Base-by-base conservation (phyloP, 2,888 invertebrate species). In the Caenorhabditis sp. region DNA sequence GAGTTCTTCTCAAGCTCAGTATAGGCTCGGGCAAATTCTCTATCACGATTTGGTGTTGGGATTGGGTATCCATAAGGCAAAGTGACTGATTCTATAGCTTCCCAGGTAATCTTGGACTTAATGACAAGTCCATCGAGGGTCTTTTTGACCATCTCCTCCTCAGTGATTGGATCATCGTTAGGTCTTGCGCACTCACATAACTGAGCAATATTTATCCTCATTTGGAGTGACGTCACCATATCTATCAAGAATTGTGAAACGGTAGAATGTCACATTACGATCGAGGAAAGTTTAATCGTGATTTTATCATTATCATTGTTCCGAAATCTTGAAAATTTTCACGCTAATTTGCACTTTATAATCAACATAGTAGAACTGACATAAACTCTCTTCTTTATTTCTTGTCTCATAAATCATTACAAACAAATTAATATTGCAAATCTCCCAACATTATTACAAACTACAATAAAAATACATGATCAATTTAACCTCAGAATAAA, bases 171-270 rank as follows among this genome's bases (percentile, higher is more conserved):
- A 66, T 87, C 87, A 67, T 82, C 83, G 21, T 80, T 78, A 8
- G 81, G 78, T n/a, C 84, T 59, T 8, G 87, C 85, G 54, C n/a
- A n/a, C n/a, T 85, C 85, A 85, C 87, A 87, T 87, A 17, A 87
- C 82, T n/a, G 86, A 87, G 85, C 86, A 87, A 67, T 86, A 87
- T 68, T 87, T 84, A 56, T 73, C 79, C 49, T 68, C n/a, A 70
- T 87, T 84, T 8, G 87, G 87, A 20, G 87, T 87, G 14, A 81
- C 85, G 62, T 87, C 87, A 68, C 85, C 86, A 70, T 87, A 87
- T 66, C 84, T 66, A 25, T 81, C 81, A 21, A 86, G 76, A 77
- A 86, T 84, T 2, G 86, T 86, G 61, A 86, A 84, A 12, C 86
- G 80, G 76, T 84, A 87, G 83, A 87, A 87, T 20, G 87, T 86